A percentile compares a stretch with the other conserved stretches of the same genome.
phyloP scores from a whole-genome alignment of 2,797 vertebrate species.

The Odontamblyopus rebecca region DNA sequence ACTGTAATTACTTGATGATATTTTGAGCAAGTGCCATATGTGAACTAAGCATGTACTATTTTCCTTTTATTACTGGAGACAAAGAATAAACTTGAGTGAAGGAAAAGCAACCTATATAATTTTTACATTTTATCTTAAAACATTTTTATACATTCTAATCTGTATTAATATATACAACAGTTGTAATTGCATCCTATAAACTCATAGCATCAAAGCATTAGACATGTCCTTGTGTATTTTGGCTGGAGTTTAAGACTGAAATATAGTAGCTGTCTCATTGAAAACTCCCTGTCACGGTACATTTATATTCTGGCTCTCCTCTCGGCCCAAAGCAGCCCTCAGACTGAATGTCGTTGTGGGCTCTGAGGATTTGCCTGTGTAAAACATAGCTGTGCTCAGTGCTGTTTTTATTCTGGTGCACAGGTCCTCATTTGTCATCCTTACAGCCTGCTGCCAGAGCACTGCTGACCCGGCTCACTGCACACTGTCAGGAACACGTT shows the following conservation, averaged over 20 bases:
- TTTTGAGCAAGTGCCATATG: slow-evolving; percentile 33
- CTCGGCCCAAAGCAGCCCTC: slow-evolving; percentile 45
- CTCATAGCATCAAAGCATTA: neutral
- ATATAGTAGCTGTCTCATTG: slow-evolving; percentile 25
- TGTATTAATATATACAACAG: neutral
- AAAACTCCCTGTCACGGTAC: slow-evolving; percentile 27
- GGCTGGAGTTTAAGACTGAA: neutral
- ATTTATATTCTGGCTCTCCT: slow-evolving; percentile 51
- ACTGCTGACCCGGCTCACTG: slow-evolving; percentile 42
- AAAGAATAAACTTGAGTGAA: neutral
- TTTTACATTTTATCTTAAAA: neutral
- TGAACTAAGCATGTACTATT: slow-evolving; percentile 15
- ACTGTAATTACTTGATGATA: slow-evolving; percentile 49
- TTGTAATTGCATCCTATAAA: neutral
- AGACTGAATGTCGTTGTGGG: slow-evolving; percentile 33
- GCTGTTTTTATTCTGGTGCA: slow-evolving; percentile 52
- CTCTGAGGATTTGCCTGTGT: slow-evolving; percentile 40
- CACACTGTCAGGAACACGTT: slow-evolving; percentile 46
- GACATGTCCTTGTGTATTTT: neutral
- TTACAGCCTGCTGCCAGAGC: slow-evolving; percentile 62
- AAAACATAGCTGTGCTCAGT: slow-evolving; percentile 50
- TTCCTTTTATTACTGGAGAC: slow-evolving; percentile 17
- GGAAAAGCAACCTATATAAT: neutral
- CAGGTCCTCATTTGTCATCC: slow-evolving; percentile 66
- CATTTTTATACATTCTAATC: neutral